These are phyloP conservation scores for Melipona bicolor DNA, from an alignment of 2,888 invertebrate species.

Conservation along the genomic window DNA sequence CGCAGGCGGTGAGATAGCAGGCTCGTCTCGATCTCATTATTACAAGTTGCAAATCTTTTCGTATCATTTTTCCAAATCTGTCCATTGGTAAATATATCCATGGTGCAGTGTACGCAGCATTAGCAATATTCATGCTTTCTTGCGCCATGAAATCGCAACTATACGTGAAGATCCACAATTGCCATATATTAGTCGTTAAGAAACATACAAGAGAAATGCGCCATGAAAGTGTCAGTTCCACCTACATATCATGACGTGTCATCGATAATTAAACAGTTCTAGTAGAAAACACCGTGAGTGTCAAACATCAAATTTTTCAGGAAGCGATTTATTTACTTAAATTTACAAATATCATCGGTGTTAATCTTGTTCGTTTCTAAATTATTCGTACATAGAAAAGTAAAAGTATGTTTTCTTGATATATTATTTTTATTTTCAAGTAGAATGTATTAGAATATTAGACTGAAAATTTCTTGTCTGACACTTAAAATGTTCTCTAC, in stretches of 20 bases:
- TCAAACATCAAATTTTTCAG: too few species aligned
- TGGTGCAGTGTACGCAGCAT: background rate
- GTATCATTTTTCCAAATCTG: conserved; percentile 26
- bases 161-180: conserved; percentile 47
- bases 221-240: background rate
- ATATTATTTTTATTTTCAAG: too few species aligned
- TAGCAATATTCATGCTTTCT: conserved; percentile 16
- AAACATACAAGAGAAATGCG: conserved; percentile 8
- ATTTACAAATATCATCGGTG: too few species aligned
- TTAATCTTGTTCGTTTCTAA: too few species aligned
- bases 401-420: too few species aligned
- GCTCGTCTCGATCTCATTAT: conserved; percentile 55
- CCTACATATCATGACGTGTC: background rate
- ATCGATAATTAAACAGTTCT: background rate
- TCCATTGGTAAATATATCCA: conserved; percentile 26
- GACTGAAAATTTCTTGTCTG: too few species aligned
- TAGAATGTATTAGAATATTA: too few species aligned
- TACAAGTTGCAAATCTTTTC: conserved; percentile 56
- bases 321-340: too few species aligned
- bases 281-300: too few species aligned
- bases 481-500: too few species aligned
- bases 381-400: too few species aligned
- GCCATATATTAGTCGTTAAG: conserved; percentile 15
- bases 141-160: conserved; percentile 21
- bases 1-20: conserved; percentile 48